Evolutionary conservation across 2,888 invertebrate genomes (phyloP).

Genomic region (Suillia variegata): DNA sequence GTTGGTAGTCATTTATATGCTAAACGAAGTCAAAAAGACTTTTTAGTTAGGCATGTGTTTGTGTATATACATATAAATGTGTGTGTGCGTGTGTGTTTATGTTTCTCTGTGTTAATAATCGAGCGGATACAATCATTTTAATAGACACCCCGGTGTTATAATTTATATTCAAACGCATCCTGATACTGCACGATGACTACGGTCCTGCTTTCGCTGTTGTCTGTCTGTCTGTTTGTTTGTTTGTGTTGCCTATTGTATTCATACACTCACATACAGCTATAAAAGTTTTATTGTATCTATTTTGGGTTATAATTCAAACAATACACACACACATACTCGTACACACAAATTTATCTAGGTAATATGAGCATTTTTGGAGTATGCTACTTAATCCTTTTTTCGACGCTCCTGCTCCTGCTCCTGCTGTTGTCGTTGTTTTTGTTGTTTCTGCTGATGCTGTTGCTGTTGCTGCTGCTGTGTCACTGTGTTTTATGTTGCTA

Average conservation of each 20-base stretch:
- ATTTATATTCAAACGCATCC: conserved; percentile 57
- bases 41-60: conserved; percentile 6
- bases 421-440: background rate
- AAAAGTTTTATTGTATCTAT: conserved; percentile 39
- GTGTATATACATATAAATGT: conserved; percentile 13
- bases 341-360: background rate
- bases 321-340: too few species aligned
- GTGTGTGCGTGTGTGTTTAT: conserved; percentile 26
- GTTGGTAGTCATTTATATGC: too few species aligned
- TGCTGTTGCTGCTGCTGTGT: background rate
- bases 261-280: conserved; percentile 7
- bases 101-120: conserved; percentile 42
- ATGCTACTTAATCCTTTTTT: background rate
- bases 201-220: conserved; percentile 19
- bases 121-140: conserved; percentile 59
- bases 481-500: background rate
- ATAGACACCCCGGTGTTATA: conserved; percentile 59
- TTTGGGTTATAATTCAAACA: conserved; percentile 43
- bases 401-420: background rate
- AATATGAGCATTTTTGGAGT: background rate
- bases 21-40: conserved; percentile 39
- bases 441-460: background rate
- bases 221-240: conserved; percentile 30
- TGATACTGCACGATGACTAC: conserved; percentile 17
- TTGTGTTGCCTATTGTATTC: conserved; percentile 6